Percentiles rank a stretch among this genome's conserved stretches.
These are phyloP conservation scores for Corythornis cristatus DNA, from an alignment of 2,113 vertebrate species.

Conservation along the genomic window DNA sequence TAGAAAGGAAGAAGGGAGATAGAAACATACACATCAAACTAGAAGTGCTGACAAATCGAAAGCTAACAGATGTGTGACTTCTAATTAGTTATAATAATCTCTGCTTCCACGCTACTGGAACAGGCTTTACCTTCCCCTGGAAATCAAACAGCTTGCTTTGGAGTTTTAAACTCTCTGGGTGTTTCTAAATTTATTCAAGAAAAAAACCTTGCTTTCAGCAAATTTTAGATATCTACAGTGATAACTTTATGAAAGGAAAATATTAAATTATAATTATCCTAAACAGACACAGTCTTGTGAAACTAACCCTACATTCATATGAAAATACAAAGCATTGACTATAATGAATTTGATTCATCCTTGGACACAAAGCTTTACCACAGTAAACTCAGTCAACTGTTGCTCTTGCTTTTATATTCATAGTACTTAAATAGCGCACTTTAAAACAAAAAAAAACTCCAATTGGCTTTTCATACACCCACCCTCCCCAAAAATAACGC, in stretches of 20 bases:
- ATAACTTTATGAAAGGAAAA: slow-evolving; percentile 84
- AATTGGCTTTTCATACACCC: slow-evolving; percentile 87
- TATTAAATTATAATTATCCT: slow-evolving; percentile 87
- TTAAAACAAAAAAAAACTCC: slow-evolving; percentile 87
- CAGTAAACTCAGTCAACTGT: slow-evolving; percentile 88
- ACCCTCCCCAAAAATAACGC: slow-evolving; percentile 88
- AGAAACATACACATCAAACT: slow-evolving; percentile 58
- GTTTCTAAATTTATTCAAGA: slow-evolving; percentile 71
- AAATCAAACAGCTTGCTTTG: slow-evolving; percentile 77
- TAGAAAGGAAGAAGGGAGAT: background rate
- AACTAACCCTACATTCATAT: slow-evolving; percentile 84
- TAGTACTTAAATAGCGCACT: slow-evolving; percentile 85
- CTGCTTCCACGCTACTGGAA: slow-evolving; percentile 71
- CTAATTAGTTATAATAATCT: slow-evolving; percentile 86
- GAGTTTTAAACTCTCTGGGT: slow-evolving; percentile 75
- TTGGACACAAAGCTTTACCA: slow-evolving; percentile 84
- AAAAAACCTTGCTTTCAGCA: slow-evolving; percentile 66
- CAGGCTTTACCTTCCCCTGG: slow-evolving; percentile 70
- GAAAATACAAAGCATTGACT: slow-evolving; percentile 83
- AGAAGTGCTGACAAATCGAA: slow-evolving; percentile 75
- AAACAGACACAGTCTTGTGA: slow-evolving; percentile 86
- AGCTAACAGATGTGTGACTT: slow-evolving; percentile 85
- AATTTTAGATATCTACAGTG: slow-evolving; percentile 82
- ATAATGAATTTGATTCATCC: slow-evolving; percentile 86
- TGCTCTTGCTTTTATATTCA: slow-evolving; percentile 87